phyloP scores from a whole-genome alignment of 2,113 vertebrate genomes.

The Chaetura pelagica region DNA sequence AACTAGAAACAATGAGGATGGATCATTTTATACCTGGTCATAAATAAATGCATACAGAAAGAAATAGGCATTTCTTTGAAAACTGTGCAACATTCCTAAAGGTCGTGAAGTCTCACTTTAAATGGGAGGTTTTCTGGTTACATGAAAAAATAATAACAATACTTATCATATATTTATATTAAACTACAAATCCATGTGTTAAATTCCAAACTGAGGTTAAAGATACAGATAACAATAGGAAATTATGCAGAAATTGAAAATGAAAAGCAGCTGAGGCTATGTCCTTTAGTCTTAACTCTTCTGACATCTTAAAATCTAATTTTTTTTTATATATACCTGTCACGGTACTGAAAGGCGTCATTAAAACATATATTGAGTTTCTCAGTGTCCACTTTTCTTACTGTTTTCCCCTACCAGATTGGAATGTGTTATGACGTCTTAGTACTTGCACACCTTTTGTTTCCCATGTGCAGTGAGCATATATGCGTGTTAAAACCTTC shows the following conservation, averaged over 20 bases:
- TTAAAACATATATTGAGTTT: neutral
- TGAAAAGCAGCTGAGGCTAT: neutral
- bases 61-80: neutral
- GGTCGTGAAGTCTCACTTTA: neutral
- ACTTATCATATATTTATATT: neutral
- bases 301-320: neutral
- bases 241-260: neutral
- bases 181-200: neutral
- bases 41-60: neutral
- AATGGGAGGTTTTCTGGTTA: neutral
- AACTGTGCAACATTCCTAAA: neutral
- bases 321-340: fast-evolving
- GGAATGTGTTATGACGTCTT: neutral
- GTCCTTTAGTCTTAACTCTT: neutral
- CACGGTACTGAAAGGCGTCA: neutral
- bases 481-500: neutral
- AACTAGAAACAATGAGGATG: slow-evolving; percentile 23
- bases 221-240: neutral
- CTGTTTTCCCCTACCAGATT: neutral
- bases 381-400: neutral
- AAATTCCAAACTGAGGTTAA: neutral
- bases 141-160: neutral
- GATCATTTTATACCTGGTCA: slow-evolving; percentile 25
- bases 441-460: neutral
- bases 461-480: neutral